Conservation (phyloP, 92 coral and sea anemone species). For the Palythoa grandis region DNA sequence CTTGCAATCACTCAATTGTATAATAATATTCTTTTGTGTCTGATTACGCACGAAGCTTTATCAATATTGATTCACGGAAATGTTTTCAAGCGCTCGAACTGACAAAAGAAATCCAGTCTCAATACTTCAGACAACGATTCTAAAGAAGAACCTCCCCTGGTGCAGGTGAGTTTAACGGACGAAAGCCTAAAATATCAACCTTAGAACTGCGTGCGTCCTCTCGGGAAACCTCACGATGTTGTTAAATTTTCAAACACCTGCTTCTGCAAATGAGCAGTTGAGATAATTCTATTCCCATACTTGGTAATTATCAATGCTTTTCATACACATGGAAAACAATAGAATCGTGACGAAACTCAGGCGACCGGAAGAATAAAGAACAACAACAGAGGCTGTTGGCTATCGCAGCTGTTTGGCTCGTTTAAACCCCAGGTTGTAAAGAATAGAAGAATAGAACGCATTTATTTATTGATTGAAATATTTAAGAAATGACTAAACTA, state of each 20-base stretch:
- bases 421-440: slow-evolving; percentile 44
- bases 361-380: slow-evolving; percentile 2
- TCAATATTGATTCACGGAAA: slow-evolving; percentile 36
- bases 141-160: background rate
- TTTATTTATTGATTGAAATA: slow-evolving; percentile 34
- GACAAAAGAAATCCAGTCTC: slow-evolving; percentile 4
- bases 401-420: slow-evolving; percentile 28
- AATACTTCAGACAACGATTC: background rate
- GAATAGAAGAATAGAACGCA: slow-evolving; percentile 6
- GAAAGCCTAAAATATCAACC: background rate
- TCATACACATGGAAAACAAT: slow-evolving; percentile 15
- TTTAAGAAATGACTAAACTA: slow-evolving; percentile 31
- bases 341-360: slow-evolving; percentile 31
- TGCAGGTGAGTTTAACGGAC: background rate
- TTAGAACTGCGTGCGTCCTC: background rate
- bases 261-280: slow-evolving; percentile 41
- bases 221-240: background rate
- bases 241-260: slow-evolving; percentile 10
- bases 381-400: background rate
- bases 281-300: background rate
- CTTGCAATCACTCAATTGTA: slow-evolving; percentile 25
- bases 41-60: slow-evolving; percentile 20
- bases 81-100: slow-evolving; percentile 34
- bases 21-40: slow-evolving; percentile 41
- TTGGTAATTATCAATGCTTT: background rate